Base-by-base conservation (phyloP, 92 coral and sea anemone species). In the Nematostella vectensis region DNA sequence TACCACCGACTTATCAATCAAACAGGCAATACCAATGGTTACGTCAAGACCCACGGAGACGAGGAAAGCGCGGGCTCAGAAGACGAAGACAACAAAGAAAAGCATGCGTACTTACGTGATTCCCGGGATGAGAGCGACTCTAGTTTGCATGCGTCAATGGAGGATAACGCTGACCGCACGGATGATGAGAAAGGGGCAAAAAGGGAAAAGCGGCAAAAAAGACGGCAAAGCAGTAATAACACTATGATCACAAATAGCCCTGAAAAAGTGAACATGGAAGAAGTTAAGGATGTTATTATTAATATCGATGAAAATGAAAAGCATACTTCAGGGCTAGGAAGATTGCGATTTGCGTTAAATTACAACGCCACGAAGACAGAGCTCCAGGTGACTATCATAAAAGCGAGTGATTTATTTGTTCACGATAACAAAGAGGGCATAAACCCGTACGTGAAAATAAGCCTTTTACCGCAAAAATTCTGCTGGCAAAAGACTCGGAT, bases 401-500 rank as follows among this genome's bases (percentile, higher is more conserved):
- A 79, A 55, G 96, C 88, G 0, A 58, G 74, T 21, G 72, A 69
- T 26, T 78, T 91, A 28, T 78, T 76, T 3, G 67, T 78, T 23
- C 65, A 45, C n/a, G 83, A 85, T 29, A 77, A 78, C 57, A 65
- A 75, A 11, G 77, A 83, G 23, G 82, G 83, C 1, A 78, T 88
- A 0, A 91, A 70, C 27, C 86, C 93, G 6, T 82, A 76, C 68
- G 84, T 87, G 0, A 91, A 91, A 50, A 66, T 91, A 20, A 74
- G 85, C 33, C 67, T 91, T 9, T 72, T 91, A 0, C 98, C 98
- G 0, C 98, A 87, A 49, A 94, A 88, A 50, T 91, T 82, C 59
- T 91, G 98, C 27, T 91, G 98, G 98, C 98, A 91, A 57, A 63
- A 87, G 50, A 91, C 98, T 0, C 82, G 86, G 51, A 68, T 83